These are phyloP conservation scores for Odontomyia ornata DNA, from an alignment of 2,888 invertebrate species.

Conservation along the genomic window DNA sequence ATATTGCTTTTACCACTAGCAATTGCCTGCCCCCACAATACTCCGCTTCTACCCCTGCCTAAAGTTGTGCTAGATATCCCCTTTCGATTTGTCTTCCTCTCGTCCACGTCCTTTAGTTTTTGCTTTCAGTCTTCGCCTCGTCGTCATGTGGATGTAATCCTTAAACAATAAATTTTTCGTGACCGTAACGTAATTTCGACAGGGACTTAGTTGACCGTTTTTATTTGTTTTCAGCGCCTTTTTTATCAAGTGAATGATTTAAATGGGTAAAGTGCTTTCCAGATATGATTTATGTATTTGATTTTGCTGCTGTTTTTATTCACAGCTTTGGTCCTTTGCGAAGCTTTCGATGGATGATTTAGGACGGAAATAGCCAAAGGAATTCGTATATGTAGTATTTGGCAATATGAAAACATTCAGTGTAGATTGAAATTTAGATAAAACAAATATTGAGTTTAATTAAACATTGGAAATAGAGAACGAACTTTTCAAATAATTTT, in stretches of 20 bases:
- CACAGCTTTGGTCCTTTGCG: too few species aligned
- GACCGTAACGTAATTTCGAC: conserved; percentile 29
- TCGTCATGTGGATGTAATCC: conserved; percentile 3
- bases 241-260: conserved; percentile 14
- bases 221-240: conserved; percentile 17
- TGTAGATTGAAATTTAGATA: too few species aligned
- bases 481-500: too few species aligned
- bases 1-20: conserved; percentile 1
- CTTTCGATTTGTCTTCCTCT: neutral
- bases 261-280: conserved; percentile 7
- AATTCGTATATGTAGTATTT: too few species aligned
- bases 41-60: neutral
- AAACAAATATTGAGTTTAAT: too few species aligned
- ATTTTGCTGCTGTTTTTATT: neutral
- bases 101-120: neutral
- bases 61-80: neutral
- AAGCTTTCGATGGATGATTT: neutral
- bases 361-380: too few species aligned
- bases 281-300: conserved; percentile 19
- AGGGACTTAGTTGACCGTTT: conserved; percentile 29
- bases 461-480: too few species aligned
- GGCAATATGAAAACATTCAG: too few species aligned
- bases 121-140: neutral
- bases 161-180: conserved; percentile 30
- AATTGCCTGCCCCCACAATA: neutral